Evolutionary conservation across 1,140 invertebrate genomes (phyloP), one percentile per base, ranked within the genome.

Genomic region (Penaeus chinensis): DNA sequence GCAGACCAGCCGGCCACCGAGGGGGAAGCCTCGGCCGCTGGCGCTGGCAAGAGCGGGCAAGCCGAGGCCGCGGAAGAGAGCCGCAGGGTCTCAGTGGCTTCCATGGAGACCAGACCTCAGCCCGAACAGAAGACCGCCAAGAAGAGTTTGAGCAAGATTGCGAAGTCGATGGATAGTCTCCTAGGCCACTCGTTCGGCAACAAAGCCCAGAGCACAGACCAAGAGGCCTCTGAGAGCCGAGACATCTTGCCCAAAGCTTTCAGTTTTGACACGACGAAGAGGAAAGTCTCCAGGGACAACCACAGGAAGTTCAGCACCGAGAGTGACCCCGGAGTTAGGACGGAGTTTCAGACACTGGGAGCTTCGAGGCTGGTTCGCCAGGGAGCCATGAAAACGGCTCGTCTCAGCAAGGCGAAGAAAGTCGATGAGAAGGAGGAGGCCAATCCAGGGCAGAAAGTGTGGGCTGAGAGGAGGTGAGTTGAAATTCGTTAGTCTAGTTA

Each of bases 401-500:
- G 85, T 20, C 60, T 37, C 3, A 77, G 7, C 18, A 19, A 27
- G n/a, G 24, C 22, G 0, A 74, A 37, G 18, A 11, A 37, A 32
- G 42, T 32, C 16, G 71, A 74, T 10, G 27, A 69, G 8, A 69
- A 42, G 82, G 65, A 54, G 3, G 82, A 83, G 8, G 11, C 27
- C 0, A 24, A 61, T 37, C 60, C 61, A 0, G 76, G 82, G 61
- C 60, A 69, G 76, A 80, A 85, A 16, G 76, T 60, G 16, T 89
- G 89, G 89, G 79, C 89, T n/a, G 76, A 87, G 3, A 87, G 85
- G 60, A 87, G 89, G 89, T 87, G 32, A 37, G 83, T 37, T 42
- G 13, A 24, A 24, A 47, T 22, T 16, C 20, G 37, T 60, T 79
- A 7, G 16, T 16, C 54, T 0, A 16, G 11, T 54, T 13, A 54